Evolutionary conservation across 2,797 vertebrate species (phyloP), one percentile per base, ranked within the genome.

Genomic region (Cryptoprocta ferox): DNA sequence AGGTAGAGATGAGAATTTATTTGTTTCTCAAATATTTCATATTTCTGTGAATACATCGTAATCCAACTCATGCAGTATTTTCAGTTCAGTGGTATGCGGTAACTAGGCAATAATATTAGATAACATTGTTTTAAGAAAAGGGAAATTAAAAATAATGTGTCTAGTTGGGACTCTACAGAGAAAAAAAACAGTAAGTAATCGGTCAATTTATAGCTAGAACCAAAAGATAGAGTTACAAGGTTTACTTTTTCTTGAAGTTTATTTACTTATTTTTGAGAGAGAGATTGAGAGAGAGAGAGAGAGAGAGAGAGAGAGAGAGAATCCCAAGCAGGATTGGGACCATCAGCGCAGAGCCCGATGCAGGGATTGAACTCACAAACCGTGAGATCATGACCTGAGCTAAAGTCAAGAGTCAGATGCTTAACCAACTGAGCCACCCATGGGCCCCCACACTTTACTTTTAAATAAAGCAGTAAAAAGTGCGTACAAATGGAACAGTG

Each of bases 81-180:
- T 91, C 65, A 91, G 76, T 30, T 76, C 19, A 15, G 61, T 84
- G 61, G 26, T 88, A 75, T 66, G 39, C 83, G 32, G 63, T 65
- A 89, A 79, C 39, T 92, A 94, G 53, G 28, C 53, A 89, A 50
- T 66, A 73, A 75, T 71, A 80, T 94, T 89, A 89, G n/a, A 80
- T 84, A 91, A 81, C 73, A 92, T 89, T 85, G 80, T n/a, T 97
- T 98, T 76, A 95, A 96, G 91, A 98, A 97, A 89, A 89, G 83
- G 42, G 80, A 97, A 9, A 30, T 45, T 30, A 28, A 63, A 30
- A 63, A 63, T 63, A 63, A 63, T 89, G 18, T 93, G 89, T 87
- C 50, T 3, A 78, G 19, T 94, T 97, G 85, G 89, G 96, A 95
- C 42, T 96, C 91, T n/a, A 79, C 18, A 61, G 91, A 96, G 78